Percentiles rank a stretch among this genome's conserved stretches.
These are phyloP conservation scores for Cyrtorhinus lividipennis DNA, from an alignment of 1,140 invertebrate genomes.

Conservation along the genomic window DNA sequence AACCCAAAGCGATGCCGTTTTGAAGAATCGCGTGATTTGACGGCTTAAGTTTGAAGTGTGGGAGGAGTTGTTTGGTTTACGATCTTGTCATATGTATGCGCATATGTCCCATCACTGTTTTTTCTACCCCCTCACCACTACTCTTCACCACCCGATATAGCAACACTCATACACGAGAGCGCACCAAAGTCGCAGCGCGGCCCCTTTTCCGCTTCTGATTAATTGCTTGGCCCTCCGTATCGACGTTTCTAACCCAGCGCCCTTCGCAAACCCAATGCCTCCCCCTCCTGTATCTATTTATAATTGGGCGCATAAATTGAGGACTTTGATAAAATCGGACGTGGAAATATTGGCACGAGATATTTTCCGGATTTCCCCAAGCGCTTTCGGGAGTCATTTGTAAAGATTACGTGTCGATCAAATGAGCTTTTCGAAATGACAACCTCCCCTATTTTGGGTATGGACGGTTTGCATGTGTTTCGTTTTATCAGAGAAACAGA, in stretches of 20 bases:
- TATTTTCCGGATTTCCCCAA: neutral
- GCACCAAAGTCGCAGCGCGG: too few relatives aligned
- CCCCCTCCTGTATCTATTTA: neutral
- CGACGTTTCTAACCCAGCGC: neutral
- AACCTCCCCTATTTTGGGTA: neutral
- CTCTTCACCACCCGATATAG: too few relatives aligned
- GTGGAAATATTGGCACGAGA: constrained; percentile 4
- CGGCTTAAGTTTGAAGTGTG: neutral
- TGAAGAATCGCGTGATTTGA: neutral
- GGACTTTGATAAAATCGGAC: constrained; percentile 1
- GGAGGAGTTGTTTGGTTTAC: constrained; percentile 3
- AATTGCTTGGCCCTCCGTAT: constrained; percentile 5
- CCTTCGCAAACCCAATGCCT: neutral
- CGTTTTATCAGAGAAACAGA: too few relatives aligned
- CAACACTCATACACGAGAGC: neutral
- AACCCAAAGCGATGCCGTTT: neutral
- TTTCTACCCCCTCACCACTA: too few relatives aligned
- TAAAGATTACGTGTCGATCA: neutral
- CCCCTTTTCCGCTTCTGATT: neutral
- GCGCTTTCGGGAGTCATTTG: neutral
- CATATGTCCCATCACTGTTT: constrained; percentile 1
- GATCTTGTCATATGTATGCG: constrained; percentile 12
- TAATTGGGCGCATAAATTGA: constrained; percentile 12
- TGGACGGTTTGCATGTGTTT: too few relatives aligned
- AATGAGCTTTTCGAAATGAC: neutral